Conservation (phyloP, 2,113 vertebrate genomes). For the Rhegmatorhina hoffmannsi region DNA sequence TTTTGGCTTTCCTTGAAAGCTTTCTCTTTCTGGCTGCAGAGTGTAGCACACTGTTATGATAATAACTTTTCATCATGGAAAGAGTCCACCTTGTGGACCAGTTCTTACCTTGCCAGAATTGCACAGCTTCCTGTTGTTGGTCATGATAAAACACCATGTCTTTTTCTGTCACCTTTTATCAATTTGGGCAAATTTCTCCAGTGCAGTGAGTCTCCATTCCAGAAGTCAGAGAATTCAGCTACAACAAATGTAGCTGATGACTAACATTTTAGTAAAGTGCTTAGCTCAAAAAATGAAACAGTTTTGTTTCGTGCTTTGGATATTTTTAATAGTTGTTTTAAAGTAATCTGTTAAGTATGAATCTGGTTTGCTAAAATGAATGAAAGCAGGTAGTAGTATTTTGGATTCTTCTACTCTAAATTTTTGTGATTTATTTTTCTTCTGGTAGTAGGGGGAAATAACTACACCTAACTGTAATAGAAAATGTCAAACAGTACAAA, state of each 20-base stretch:
- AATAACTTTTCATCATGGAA: neutral
- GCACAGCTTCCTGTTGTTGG: neutral
- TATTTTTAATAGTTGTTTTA: neutral
- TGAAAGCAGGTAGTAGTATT: neutral
- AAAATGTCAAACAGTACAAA: neutral
- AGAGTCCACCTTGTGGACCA: neutral
- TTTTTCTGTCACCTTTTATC: neutral
- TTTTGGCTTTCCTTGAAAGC: neutral
- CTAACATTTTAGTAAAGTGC: neutral
- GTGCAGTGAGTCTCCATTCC: neutral
- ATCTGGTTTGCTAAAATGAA: neutral
- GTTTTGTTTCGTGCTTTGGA: neutral
- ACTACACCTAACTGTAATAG: neutral
- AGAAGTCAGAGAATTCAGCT: neutral
- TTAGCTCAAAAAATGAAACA: neutral
- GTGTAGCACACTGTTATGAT: neutral
- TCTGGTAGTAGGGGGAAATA: neutral
- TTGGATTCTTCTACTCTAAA: neutral
- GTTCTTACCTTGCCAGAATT: neutral
- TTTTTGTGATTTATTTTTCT: neutral
- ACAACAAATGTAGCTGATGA: neutral
- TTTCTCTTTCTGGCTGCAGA: neutral
- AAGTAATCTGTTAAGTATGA: neutral
- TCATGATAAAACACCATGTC: neutral
- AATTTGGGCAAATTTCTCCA: neutral